Percentiles rank a stretch among this genome's conserved stretches.
These are phyloP conservation scores for Grus americana DNA, from an alignment of 2,113 vertebrate species.

Conservation along the genomic window DNA sequence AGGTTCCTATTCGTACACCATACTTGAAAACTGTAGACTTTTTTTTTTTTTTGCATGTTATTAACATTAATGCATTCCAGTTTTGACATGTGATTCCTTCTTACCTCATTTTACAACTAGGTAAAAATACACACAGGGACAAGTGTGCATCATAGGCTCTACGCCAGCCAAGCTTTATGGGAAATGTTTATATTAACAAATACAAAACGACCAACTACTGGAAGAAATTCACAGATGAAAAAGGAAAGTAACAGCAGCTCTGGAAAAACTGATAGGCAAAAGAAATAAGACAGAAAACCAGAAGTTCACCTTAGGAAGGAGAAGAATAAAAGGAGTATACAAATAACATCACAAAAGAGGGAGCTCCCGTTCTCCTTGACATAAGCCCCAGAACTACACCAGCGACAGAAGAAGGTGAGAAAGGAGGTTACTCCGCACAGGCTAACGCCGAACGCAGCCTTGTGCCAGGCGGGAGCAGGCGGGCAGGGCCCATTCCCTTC, in stretches of 20 bases:
- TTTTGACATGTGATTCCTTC: neutral
- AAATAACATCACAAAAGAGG: rapidly evolving
- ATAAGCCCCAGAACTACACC: no score
- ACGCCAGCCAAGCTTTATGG: neutral
- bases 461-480: no score
- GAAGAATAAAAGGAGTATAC: no score
- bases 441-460: no score
- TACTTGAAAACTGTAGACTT: neutral
- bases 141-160: rapidly evolving
- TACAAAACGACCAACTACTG: neutral
- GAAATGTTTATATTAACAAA: no score
- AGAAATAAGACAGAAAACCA: neutral
- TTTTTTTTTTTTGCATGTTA: neutral
- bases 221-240: neutral
- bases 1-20: neutral
- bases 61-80: neutral
- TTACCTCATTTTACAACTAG: neutral
- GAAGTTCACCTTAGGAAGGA: no score
- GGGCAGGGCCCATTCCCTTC: no score
- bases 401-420: rapidly evolving
- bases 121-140: rapidly evolving
- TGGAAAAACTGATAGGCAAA: neutral
- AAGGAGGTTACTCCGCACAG: no score
- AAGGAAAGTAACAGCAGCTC: neutral
- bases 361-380: rapidly evolving